These are phyloP conservation scores for Luidia sarsii DNA, from an alignment of 53 echinoderm and acorn worm genomes.

Conservation along the genomic window DNA sequence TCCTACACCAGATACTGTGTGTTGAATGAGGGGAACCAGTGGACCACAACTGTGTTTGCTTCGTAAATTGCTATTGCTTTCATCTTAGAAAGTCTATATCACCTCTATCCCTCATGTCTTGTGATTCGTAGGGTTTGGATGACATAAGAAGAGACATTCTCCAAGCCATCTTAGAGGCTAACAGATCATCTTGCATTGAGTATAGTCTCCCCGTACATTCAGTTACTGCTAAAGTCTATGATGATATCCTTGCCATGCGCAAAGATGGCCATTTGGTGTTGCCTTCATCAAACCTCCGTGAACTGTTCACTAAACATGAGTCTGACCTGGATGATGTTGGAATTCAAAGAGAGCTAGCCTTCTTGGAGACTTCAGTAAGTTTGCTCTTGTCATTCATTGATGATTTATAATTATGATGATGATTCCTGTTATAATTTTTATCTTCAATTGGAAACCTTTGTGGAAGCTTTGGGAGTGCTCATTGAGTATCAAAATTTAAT, in stretches of 20 bases:
- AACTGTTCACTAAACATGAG: slow-evolving; percentile 41
- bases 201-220: slow-evolving; percentile 43
- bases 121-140: slow-evolving; percentile 82
- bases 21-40: too few species aligned
- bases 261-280: slow-evolving; percentile 60
- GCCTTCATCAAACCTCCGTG: not conserved
- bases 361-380: slow-evolving; percentile 37
- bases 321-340: not conserved
- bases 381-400: not conserved
- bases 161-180: slow-evolving; percentile 47
- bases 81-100: too few species aligned
- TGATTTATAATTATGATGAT: too few species aligned
- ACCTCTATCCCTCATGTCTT: too few species aligned
- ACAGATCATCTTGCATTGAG: slow-evolving; percentile 44
- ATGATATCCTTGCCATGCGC: slow-evolving; percentile 57
- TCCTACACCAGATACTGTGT: too few species aligned
- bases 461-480: too few species aligned
- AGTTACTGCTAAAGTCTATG: slow-evolving; percentile 60
- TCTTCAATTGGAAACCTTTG: too few species aligned
- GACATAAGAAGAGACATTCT: slow-evolving; percentile 71
- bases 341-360: slow-evolving; percentile 6
- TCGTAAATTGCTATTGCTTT: too few species aligned
- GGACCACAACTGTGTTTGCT: too few species aligned
- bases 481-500: too few species aligned
- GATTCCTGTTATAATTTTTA: not conserved